A percentile compares a stretch with the other conserved stretches of the same genome.
Evolutionary conservation across 1,140 invertebrate genomes (phyloP).

Genomic region (Trichonephila inaurata): DNA sequence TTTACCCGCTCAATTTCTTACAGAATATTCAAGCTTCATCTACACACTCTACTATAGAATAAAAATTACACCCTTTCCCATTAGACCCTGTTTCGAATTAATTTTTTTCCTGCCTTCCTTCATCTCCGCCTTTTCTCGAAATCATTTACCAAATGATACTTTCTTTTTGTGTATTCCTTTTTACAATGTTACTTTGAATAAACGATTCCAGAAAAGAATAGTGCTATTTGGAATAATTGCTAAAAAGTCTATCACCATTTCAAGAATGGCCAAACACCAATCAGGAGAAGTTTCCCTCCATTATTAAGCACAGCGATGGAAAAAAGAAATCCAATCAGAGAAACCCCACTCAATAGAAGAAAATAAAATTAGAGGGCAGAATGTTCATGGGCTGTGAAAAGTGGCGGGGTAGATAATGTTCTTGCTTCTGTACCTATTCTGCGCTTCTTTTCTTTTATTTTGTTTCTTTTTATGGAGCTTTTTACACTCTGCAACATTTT

Average conservation of each 20-base stretch:
- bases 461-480: neutral
- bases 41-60: neutral
- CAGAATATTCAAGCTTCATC: neutral
- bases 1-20: neutral
- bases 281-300: neutral
- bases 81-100: neutral
- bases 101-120: neutral
- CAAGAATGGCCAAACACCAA: neutral
- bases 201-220: neutral
- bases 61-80: conserved; percentile 10
- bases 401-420: conserved; percentile 15
- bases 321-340: conserved; percentile 21
- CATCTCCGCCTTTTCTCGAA: neutral
- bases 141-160: conserved; percentile 17
- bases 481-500: conserved; percentile 15
- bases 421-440: too few relatives aligned
- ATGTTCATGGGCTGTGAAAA: conserved; percentile 35
- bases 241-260: conserved; percentile 37
- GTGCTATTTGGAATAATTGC: conserved; percentile 27
- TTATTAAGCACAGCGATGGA: neutral
- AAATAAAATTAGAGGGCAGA: conserved; percentile 7
- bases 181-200: neutral
- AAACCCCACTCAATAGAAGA: neutral
- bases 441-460: too few relatives aligned
- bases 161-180: neutral